Percentiles rank a stretch among this genome's conserved stretches.
Conservation (phyloP, 2,113 vertebrate genomes). For the Paradoxurus hermaphroditus region DNA sequence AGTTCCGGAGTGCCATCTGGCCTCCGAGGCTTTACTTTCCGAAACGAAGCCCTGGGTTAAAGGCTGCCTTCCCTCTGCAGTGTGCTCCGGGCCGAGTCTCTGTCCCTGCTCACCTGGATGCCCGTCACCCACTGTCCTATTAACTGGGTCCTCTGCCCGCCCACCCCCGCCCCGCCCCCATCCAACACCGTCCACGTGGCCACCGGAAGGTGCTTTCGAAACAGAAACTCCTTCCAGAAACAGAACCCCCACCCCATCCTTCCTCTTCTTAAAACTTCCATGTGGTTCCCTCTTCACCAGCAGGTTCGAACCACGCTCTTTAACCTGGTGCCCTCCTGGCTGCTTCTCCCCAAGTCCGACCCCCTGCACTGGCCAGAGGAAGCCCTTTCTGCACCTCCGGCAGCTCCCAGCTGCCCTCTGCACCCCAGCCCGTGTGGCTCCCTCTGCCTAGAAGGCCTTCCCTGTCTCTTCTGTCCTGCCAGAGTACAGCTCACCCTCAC, state of each 20-base stretch:
- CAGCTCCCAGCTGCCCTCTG: not conserved
- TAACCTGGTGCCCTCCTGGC: accelerated
- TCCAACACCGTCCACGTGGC: conserved; percentile 54
- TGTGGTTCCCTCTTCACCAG: not conserved
- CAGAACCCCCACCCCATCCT: not conserved
- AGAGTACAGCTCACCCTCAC: not conserved
- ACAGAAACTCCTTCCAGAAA: not conserved
- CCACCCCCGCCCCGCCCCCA: not conserved
- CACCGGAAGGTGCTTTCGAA: conserved; percentile 74
- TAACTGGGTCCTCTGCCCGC: accelerated
- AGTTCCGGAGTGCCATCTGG: not conserved
- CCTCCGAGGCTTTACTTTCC: not conserved
- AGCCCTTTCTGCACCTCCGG: not conserved
- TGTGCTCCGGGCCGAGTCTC: not conserved
- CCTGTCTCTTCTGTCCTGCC: not conserved
- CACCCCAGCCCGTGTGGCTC: not conserved
- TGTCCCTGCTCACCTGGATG: not conserved
- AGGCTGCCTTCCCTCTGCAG: not conserved
- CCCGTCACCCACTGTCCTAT: not conserved
- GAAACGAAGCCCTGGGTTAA: not conserved
- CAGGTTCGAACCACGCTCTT: not conserved
- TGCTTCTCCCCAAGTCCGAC: not conserved
- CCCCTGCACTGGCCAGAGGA: not conserved
- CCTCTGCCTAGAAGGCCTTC: not conserved
- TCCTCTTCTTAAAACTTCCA: not conserved